Evolutionary conservation across 2,888 invertebrate genomes (phyloP).

Genomic region (Andrena minutula): DNA sequence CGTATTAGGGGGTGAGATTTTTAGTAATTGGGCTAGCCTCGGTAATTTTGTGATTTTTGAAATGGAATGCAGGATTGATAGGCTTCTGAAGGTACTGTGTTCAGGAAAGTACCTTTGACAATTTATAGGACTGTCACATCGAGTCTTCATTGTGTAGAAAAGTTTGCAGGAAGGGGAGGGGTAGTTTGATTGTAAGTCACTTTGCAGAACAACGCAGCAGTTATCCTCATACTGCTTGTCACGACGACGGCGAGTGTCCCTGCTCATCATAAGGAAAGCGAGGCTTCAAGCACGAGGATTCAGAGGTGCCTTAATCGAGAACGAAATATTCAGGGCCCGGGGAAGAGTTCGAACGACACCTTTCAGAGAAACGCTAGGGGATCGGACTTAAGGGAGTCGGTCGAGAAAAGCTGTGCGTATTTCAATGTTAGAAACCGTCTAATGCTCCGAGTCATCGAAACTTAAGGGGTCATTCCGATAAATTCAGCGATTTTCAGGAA

Average conservation of each 20-base stretch:
- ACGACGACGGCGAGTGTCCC: slow-evolving; percentile 15
- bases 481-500: too few species aligned
- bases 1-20: not conserved
- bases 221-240: slow-evolving; percentile 54
- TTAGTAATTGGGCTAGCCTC: not conserved
- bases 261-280: not conserved
- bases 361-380: not conserved
- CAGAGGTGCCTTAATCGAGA: not conserved
- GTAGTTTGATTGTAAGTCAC: not conserved
- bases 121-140: too few species aligned
- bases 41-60: not conserved
- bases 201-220: slow-evolving; percentile 65
- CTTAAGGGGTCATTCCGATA: too few species aligned
- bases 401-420: slow-evolving; percentile 33
- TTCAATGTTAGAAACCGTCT: too few species aligned
- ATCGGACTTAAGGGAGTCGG: not conserved
- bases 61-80: not conserved
- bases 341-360: slow-evolving; percentile 5
- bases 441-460: too few species aligned
- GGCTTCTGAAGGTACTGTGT: not conserved
- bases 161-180: not conserved
- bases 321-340: not conserved
- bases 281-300: not conserved
- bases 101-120: not conserved
- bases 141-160: too few species aligned